These are phyloP conservation scores for Daphoenositta chrysoptera DNA, from an alignment of 2,113 vertebrate genomes.

Conservation along the genomic window DNA sequence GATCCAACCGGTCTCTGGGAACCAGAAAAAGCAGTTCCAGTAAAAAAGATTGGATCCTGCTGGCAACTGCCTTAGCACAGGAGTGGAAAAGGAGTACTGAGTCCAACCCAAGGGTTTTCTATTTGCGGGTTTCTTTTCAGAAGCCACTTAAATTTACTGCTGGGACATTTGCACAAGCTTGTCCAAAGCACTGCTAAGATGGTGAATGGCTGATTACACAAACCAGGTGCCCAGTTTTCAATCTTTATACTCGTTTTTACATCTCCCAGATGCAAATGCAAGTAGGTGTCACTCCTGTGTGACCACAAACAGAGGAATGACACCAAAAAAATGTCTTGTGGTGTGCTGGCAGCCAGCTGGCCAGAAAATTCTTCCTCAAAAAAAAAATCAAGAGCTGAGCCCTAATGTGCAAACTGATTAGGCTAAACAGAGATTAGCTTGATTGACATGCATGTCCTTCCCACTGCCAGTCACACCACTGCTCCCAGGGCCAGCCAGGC, in stretches of 20 bases:
- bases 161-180: neutral
- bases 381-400: neutral
- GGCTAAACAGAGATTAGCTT: neutral
- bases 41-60: neutral
- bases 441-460: neutral
- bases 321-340: neutral
- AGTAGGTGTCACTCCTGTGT: rapidly evolving
- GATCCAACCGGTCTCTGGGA: neutral
- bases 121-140: neutral
- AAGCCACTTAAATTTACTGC: neutral
- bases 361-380: neutral
- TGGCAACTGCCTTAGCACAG: neutral
- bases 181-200: neutral
- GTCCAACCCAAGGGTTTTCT: neutral
- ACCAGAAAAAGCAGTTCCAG: conserved; percentile 48
- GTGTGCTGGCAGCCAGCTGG: neutral
- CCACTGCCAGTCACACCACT: neutral
- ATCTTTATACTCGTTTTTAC: neutral
- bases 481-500: neutral
- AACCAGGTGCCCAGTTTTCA: neutral
- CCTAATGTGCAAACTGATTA: neutral
- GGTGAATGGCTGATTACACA: neutral
- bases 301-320: neutral
- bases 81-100: neutral
- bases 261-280: neutral